phyloP scores from a whole-genome alignment of 2,797 vertebrate genomes.

The Tadarida brasiliensis region DNA sequence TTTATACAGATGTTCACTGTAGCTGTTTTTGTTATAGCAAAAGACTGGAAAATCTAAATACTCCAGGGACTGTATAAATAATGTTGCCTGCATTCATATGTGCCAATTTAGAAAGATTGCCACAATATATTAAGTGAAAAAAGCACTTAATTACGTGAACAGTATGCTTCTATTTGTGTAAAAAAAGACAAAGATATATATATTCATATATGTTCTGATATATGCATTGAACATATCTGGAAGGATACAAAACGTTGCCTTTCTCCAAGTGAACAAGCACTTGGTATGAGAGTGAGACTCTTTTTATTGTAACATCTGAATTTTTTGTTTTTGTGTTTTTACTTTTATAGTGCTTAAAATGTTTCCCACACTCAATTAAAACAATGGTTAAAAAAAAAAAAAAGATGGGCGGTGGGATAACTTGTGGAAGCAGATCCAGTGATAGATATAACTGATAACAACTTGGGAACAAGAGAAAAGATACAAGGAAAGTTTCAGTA shows the following conservation, averaged over 20 bases:
- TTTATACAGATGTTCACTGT: background rate
- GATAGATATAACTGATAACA: slow-evolving; percentile 62
- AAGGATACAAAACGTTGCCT: background rate
- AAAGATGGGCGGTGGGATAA: slow-evolving; percentile 5
- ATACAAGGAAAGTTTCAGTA: slow-evolving; percentile 29
- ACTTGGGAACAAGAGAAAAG: slow-evolving; percentile 23
- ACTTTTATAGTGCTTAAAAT: slow-evolving; percentile 63
- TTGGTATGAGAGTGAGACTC: background rate
- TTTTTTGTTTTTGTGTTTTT: slow-evolving; percentile 55
- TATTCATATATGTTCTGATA: background rate
- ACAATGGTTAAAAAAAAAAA: slow-evolving; percentile 36
- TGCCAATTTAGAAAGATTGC: background rate
- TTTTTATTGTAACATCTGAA: slow-evolving; percentile 13
- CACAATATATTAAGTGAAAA: background rate
- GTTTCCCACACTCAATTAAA: slow-evolving; percentile 67
- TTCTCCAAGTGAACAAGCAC: background rate
- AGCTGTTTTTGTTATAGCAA: background rate
- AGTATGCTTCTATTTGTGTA: background rate
- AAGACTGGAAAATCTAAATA: slow-evolving; percentile 14
- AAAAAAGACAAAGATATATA: background rate
- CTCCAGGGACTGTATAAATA: background rate
- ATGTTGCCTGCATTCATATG: background rate
- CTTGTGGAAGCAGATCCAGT: slow-evolving; percentile 36
- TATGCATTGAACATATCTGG: background rate
- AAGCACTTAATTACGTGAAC: background rate